Evolutionary conservation across 2,888 invertebrate species (phyloP).

Genomic region (Habrosyne pyritoides): DNA sequence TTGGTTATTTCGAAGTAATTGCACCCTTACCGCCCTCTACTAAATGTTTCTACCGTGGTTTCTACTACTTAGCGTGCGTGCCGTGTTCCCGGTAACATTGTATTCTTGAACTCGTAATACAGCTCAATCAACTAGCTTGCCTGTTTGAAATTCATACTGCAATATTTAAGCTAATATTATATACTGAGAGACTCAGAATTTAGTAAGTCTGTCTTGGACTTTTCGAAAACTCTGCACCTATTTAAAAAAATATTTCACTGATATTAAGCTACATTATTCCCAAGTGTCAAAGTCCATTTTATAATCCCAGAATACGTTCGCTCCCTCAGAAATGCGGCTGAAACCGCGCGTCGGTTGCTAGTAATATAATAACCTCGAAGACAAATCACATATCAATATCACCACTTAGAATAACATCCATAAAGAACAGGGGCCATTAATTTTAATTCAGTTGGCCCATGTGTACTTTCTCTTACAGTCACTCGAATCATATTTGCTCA

Average conservation of each 20-base stretch:
- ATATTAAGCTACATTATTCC: too few species aligned
- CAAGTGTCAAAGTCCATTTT: too few species aligned
- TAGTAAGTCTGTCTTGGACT: too few species aligned
- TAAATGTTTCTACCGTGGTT: slow-evolving; percentile 60
- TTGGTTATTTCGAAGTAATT: slow-evolving; percentile 72
- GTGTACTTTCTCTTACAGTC: slow-evolving; percentile 13
- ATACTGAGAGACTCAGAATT: too few species aligned
- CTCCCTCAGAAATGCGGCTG: too few species aligned
- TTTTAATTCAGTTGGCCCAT: not conserved
- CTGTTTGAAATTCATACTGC: not conserved
- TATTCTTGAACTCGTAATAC: slow-evolving; percentile 13
- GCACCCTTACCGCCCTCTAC: slow-evolving; percentile 63
- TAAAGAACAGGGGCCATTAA: not conserved
- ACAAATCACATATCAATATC: not conserved
- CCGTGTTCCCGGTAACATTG: slow-evolving; percentile 21
- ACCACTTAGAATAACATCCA: not conserved
- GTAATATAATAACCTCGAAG: not conserved
- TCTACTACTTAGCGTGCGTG: slow-evolving; percentile 44
- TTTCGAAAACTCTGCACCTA: too few species aligned
- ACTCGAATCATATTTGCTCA: slow-evolving; percentile 26
- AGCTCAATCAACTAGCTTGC: not conserved
- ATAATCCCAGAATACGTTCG: too few species aligned
- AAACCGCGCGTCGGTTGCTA: too few species aligned
- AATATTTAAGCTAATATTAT: too few species aligned
- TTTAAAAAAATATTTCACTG: too few species aligned